Conservation (phyloP, 2,113 vertebrate genomes). For the Saccopteryx leptura region DNA sequence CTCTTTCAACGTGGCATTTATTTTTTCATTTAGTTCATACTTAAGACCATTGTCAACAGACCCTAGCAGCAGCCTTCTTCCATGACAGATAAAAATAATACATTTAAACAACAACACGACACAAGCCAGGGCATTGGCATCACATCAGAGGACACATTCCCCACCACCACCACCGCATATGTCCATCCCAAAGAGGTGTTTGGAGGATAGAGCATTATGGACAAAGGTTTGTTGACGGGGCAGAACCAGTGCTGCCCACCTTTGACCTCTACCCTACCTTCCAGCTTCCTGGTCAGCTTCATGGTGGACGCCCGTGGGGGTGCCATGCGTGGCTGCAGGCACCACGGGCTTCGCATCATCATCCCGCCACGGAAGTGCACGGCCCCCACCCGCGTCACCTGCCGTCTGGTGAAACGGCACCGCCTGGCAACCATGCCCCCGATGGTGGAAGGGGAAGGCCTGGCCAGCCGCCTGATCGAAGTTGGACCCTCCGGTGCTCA, state of each 20-base stretch:
- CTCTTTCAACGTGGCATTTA: neutral
- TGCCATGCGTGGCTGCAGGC: conserved; percentile 97
- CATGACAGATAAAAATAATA: neutral
- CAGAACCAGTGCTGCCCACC: neutral
- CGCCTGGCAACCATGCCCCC: conserved; percentile 98
- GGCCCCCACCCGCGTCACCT: conserved; percentile 97
- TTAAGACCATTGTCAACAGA: neutral
- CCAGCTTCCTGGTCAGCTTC: conserved; percentile 98
- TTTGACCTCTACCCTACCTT: conserved; percentile 65
- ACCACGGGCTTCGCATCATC: conserved; percentile 97
- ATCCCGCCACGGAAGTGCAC: conserved; percentile 97
- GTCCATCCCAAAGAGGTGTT: neutral
- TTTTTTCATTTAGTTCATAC: no score
- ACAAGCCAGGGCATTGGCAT: neutral
- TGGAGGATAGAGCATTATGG: neutral
- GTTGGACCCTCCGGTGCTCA: conserved; percentile 98
- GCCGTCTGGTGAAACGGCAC: conserved; percentile 97
- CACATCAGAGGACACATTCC: neutral
- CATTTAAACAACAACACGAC: neutral
- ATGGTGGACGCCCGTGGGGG: conserved; percentile 99
- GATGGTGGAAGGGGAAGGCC: conserved; percentile 97
- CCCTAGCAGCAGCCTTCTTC: neutral
- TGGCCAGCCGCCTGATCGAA: conserved; percentile 97
- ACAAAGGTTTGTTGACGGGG: neutral
- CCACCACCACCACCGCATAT: neutral